Conservation (phyloP, 2,888 invertebrate genomes). For the Prionchulus punctatus region DNA sequence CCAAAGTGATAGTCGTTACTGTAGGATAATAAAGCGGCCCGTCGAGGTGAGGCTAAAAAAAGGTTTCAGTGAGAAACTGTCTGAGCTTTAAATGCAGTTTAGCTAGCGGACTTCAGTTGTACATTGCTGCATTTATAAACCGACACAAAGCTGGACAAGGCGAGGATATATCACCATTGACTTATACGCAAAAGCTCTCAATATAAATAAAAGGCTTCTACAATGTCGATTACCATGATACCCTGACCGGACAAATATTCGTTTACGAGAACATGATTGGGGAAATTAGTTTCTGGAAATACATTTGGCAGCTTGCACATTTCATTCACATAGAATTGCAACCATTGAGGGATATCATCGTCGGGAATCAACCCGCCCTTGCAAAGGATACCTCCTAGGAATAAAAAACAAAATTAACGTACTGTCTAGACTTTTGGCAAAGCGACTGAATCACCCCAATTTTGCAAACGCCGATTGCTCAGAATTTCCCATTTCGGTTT, state of each 20-base stretch:
- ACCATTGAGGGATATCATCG: slow-evolving; percentile 67
- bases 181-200: neutral
- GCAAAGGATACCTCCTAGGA: slow-evolving; percentile 65
- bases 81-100: neutral
- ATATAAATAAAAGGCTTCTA: neutral
- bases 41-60: slow-evolving; percentile 65
- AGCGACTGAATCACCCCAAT: slow-evolving; percentile 50
- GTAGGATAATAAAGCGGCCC: slow-evolving; percentile 81
- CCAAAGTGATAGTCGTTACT: slow-evolving; percentile 76
- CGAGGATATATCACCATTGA: too few species aligned
- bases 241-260: slow-evolving; percentile 85
- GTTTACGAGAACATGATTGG: slow-evolving; percentile 86
- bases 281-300: slow-evolving; percentile 50
- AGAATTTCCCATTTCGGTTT: slow-evolving; percentile 91
- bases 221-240: slow-evolving; percentile 52
- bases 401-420: slow-evolving; percentile 9
- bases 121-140: too few species aligned
- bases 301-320: slow-evolving; percentile 47
- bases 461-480: slow-evolving; percentile 74
- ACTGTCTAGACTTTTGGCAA: neutral
- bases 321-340: slow-evolving; percentile 52
- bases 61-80: slow-evolving; percentile 1
- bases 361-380: slow-evolving; percentile 76
- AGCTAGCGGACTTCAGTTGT: too few species aligned
- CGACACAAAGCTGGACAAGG: too few species aligned